phyloP scores from a whole-genome alignment of 92 coral and sea anemone genomes.

The Chrysogorgia sp. region DNA sequence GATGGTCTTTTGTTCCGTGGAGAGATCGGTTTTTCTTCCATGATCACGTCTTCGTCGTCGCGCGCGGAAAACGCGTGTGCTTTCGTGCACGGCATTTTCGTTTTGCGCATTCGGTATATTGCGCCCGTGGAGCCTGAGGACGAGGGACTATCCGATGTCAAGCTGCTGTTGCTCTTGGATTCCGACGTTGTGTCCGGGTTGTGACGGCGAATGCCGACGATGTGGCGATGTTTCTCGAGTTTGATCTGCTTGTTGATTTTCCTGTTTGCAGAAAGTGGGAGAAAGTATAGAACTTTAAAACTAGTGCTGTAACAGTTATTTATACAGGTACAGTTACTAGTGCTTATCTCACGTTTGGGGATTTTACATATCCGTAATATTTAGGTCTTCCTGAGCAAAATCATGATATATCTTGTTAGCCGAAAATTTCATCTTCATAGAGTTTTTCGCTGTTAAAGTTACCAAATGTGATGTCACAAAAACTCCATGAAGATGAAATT shows the following conservation, averaged over 20 bases:
- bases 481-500: too few species aligned
- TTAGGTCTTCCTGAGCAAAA: too few species aligned
- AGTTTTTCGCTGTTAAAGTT: too few species aligned
- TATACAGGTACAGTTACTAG: not conserved
- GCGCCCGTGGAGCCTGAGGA: conserved; percentile 58
- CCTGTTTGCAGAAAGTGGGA: conserved; percentile 23
- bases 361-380: too few species aligned
- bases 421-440: too few species aligned
- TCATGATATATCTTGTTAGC: too few species aligned
- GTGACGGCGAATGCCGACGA: conserved; percentile 8
- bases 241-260: conserved; percentile 49
- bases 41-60: conserved; percentile 81
- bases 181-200: conserved; percentile 18
- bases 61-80: conserved; percentile 80
- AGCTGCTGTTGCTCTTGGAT: conserved; percentile 18
- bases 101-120: conserved; percentile 63
- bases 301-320: not conserved
- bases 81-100: conserved; percentile 88
- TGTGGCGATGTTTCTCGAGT: conserved; percentile 7
- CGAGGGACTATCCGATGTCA: conserved; percentile 22
- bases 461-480: too few species aligned
- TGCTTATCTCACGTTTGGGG: too few species aligned
- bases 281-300: not conserved
- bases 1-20: conserved; percentile 51
- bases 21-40: conserved; percentile 87